Conservation (phyloP, 2,888 invertebrate genomes). For the Ectropis crepuscularia region DNA sequence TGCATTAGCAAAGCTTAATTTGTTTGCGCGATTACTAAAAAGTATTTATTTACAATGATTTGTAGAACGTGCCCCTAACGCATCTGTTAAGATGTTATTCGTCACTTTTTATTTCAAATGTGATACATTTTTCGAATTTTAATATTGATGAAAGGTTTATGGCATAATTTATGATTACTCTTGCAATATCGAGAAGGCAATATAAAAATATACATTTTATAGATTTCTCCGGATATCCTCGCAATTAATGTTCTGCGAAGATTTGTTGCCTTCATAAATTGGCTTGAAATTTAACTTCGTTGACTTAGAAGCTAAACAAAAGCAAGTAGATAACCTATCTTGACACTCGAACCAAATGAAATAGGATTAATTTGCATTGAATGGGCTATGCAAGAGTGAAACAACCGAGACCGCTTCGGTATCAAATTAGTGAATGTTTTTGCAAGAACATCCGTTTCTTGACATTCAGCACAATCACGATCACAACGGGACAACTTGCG, state of each 20-base stretch:
- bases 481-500: conserved; percentile 25
- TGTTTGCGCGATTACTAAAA: too few species aligned
- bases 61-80: too few species aligned
- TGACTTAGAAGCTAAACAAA: conserved; percentile 6
- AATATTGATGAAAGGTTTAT: conserved; percentile 10
- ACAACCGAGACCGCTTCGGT: conserved; percentile 4
- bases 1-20: too few species aligned
- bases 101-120: too few species aligned
- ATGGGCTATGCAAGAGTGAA: conserved; percentile 21
- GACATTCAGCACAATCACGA: conserved; percentile 36
- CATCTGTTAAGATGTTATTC: too few species aligned
- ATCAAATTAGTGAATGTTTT: conserved; percentile 24
- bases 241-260: conserved; percentile 7
- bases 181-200: not conserved
- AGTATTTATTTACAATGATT: too few species aligned
- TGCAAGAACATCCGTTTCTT: conserved; percentile 21
- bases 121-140: too few species aligned
- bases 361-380: conserved; percentile 31
- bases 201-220: conserved; percentile 3
- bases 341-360: conserved; percentile 4
- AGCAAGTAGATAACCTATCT: conserved; percentile 3
- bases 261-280: conserved; percentile 17
- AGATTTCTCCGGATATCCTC: conserved; percentile 17
- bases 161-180: conserved; percentile 5
- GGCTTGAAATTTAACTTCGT: conserved; percentile 3